phyloP scores from a whole-genome alignment of 2,113 vertebrate species.

The Falco punctatus region DNA sequence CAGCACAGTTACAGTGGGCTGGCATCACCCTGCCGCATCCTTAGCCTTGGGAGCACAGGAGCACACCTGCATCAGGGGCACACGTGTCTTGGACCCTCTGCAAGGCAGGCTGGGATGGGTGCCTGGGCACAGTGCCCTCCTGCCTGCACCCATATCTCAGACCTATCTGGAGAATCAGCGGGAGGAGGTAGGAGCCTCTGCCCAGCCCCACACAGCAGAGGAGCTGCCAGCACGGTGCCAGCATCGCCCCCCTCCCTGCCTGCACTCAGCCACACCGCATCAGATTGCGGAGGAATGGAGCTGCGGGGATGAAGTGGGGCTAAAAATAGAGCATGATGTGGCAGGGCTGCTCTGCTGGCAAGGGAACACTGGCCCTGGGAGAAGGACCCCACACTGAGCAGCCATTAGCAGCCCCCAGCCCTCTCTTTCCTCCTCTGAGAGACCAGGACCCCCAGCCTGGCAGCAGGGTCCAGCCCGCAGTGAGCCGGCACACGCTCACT shows the following conservation, averaged over 20 bases:
- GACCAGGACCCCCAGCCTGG: neutral
- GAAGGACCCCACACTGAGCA: neutral
- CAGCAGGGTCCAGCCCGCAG: neutral
- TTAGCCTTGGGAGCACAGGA: neutral
- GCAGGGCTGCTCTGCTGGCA: neutral
- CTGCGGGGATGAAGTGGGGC: neutral
- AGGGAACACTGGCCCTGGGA: neutral
- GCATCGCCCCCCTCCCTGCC: neutral
- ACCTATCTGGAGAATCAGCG: neutral
- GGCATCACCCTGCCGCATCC: neutral
- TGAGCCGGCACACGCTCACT: neutral
- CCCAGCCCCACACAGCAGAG: neutral
- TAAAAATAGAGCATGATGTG: conserved; percentile 27
- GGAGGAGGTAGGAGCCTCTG: neutral
- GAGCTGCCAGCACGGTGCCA: accelerated
- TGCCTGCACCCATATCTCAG: neutral
- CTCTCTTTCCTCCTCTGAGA: neutral
- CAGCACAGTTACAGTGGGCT: accelerated
- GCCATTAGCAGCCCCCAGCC: neutral
- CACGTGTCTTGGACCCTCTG: accelerated
- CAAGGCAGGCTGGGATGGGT: neutral
- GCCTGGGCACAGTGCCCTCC: neutral
- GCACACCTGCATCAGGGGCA: neutral
- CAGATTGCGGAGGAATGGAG: neutral
- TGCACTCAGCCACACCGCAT: neutral